phyloP scores from a whole-genome alignment of 1,140 invertebrate genomes.

The Helicoverpa zea region DNA sequence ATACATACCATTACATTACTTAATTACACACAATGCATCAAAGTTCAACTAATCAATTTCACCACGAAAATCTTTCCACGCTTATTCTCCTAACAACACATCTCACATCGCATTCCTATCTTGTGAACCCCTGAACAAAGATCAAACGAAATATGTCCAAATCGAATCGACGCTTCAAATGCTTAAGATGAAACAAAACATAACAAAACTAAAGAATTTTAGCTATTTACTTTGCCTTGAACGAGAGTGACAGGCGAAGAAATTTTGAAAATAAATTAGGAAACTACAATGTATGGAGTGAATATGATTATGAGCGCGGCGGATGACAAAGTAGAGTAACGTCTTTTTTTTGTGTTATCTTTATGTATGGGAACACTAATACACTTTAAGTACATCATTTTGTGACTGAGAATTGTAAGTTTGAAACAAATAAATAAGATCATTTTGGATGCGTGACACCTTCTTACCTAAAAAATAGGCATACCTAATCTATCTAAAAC shows the following conservation, averaged over 20 bases:
- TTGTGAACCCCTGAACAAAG: constrained; percentile 7
- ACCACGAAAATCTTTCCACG: background rate
- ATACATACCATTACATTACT: too few species aligned
- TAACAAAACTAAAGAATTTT: constrained; percentile 31
- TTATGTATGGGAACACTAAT: too few species aligned
- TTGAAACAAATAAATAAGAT: too few species aligned
- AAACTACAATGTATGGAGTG: constrained; percentile 39
- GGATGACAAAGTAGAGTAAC: background rate
- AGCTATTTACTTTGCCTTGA: constrained; percentile 46
- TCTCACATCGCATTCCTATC: constrained; percentile 10
- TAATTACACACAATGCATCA: background rate
- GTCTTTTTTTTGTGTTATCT: background rate
- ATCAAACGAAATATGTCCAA: constrained; percentile 31
- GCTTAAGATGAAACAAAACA: constrained; percentile 39
- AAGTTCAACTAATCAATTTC: constrained; percentile 8
- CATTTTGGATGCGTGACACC: too few species aligned
- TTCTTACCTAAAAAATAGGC: too few species aligned
- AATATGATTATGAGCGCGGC: background rate
- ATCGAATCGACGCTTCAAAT: constrained; percentile 34
- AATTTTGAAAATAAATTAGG: constrained; percentile 57
- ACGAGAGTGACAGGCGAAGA: constrained; percentile 64
- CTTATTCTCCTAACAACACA: constrained; percentile 4
- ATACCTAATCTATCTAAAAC: too few species aligned
- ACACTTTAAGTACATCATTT: too few species aligned
- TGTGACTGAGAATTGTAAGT: too few species aligned